Conservation (phyloP, 2,797 vertebrate species). For the Nothura maculosa region DNA sequence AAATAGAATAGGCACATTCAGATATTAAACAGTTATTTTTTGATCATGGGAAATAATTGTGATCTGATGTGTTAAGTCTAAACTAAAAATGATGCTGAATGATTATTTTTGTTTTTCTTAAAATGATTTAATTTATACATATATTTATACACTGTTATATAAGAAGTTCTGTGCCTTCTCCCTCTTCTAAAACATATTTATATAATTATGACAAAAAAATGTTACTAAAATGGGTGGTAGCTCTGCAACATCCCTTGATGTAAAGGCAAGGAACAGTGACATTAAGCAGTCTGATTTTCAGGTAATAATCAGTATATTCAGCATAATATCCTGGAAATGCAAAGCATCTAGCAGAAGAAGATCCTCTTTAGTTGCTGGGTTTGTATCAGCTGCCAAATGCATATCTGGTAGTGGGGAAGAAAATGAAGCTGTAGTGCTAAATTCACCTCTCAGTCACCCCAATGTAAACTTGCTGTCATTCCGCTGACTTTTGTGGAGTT, state of each 20-base stretch:
- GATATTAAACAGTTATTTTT: not conserved
- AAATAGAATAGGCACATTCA: not conserved
- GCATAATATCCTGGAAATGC: not conserved
- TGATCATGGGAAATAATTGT: not conserved
- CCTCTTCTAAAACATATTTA: not conserved
- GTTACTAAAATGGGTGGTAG: not conserved
- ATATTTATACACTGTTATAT: not conserved
- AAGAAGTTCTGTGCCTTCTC: not conserved
- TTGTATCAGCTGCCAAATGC: not conserved
- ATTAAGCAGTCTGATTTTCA: not conserved
- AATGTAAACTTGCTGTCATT: not conserved
- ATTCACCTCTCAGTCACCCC: not conserved
- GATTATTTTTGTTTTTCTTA: not conserved
- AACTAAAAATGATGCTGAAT: constrained; percentile 18
- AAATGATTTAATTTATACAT: not conserved
- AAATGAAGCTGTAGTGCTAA: not conserved
- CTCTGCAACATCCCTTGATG: not conserved
- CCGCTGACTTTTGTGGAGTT: not conserved
- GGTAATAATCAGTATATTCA: not conserved
- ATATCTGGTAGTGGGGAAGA: not conserved
- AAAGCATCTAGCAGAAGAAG: not conserved
- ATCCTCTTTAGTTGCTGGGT: not conserved
- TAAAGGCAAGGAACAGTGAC: not conserved
- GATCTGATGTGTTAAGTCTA: not conserved
- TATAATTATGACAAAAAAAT: constrained; percentile 22